phyloP scores from a whole-genome alignment of 1,140 invertebrate species.

The Phocides pigmalion region DNA sequence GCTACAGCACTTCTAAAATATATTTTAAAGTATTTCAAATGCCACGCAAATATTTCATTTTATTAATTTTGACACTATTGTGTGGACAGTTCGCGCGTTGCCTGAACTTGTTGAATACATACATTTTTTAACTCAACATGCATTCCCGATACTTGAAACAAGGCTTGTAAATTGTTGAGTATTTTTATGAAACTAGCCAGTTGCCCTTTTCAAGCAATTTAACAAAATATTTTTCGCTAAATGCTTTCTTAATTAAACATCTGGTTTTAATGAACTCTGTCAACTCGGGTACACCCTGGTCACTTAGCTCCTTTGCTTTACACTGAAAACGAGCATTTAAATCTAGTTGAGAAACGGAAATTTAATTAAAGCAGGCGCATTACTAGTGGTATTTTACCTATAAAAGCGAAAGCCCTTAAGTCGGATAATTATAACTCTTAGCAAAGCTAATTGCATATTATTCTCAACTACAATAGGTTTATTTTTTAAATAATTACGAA shows the following conservation, averaged over 20 bases:
- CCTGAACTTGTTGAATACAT: not conserved
- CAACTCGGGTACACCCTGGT: slow-evolving; percentile 29
- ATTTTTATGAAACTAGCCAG: not conserved
- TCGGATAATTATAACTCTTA: not conserved
- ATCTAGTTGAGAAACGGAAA: not conserved
- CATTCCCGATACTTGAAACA: not conserved
- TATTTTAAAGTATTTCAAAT: too few species aligned
- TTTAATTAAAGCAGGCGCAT: slow-evolving; percentile 5
- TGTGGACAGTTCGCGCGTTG: not conserved
- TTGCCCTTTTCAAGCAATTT: slow-evolving; percentile 2
- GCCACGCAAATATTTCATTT: not conserved
- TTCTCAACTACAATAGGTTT: not conserved
- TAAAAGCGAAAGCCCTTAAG: not conserved
- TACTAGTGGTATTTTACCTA: not conserved
- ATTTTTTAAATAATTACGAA: not conserved
- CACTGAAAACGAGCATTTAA: slow-evolving; percentile 7
- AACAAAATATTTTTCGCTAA: not conserved
- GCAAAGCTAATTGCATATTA: not conserved
- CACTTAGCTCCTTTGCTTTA: slow-evolving; percentile 11
- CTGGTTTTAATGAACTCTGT: slow-evolving; percentile 39
- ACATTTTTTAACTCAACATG: not conserved
- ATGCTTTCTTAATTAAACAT: slow-evolving; percentile 42
- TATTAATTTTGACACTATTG: not conserved
- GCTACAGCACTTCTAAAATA: too few species aligned
- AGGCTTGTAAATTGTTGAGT: not conserved